These are phyloP conservation scores for Sinella curviseta DNA, from an alignment of 1,140 invertebrate genomes.

Conservation along the genomic window DNA sequence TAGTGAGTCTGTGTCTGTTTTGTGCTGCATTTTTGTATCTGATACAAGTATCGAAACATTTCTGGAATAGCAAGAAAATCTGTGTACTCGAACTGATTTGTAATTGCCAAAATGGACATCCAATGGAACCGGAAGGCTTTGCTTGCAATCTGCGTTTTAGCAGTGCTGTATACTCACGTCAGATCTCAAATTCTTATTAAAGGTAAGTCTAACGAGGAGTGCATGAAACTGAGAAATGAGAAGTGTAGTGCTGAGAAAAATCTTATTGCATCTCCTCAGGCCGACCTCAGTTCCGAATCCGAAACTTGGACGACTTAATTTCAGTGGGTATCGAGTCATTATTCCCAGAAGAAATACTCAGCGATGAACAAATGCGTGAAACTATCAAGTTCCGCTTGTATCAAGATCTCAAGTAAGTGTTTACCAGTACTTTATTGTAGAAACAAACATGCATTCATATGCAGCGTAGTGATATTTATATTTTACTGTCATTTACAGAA, in stretches of 20 bases:
- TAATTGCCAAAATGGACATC: not conserved
- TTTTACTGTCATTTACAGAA: conserved; percentile 27
- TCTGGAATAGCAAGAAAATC: too few relatives aligned
- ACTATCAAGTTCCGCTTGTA: conserved; percentile 15
- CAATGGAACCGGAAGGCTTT: not conserved
- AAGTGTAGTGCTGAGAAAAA: too few relatives aligned
- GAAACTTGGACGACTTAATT: conserved; percentile 11
- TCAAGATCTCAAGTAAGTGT: not conserved
- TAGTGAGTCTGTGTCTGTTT: not conserved
- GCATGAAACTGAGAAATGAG: too few relatives aligned
- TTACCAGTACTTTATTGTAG: not conserved
- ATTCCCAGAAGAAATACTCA: conserved; percentile 25
- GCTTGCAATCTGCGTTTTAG: not conserved
- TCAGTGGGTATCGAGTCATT: conserved; percentile 15
- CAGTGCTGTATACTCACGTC: not conserved
- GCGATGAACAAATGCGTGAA: not conserved
- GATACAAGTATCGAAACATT: too few relatives aligned
- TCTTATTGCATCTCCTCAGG: too few relatives aligned
- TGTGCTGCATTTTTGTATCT: not conserved
- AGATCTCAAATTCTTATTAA: not conserved
- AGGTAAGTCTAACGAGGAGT: too few relatives aligned
- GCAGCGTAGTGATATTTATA: not conserved
- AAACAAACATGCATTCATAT: not conserved
- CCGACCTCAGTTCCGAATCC: not conserved
- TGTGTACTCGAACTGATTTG: too few relatives aligned